A percentile compares a stretch with the other conserved stretches of the same genome.
phyloP scores from a whole-genome alignment of 1,140 invertebrate genomes.

The Zaprionus tsacasi region DNA sequence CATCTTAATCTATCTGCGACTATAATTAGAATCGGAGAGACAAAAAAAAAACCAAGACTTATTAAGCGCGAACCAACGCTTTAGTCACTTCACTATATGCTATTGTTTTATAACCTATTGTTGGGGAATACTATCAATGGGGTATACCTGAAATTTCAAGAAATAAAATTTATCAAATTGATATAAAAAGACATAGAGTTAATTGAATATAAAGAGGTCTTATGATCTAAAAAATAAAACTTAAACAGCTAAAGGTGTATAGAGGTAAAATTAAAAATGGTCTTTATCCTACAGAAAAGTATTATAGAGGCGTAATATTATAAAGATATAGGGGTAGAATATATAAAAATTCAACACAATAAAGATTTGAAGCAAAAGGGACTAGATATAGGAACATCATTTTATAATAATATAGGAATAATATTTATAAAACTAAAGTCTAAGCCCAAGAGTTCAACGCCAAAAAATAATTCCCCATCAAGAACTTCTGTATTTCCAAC shows the following conservation, averaged over 20 bases:
- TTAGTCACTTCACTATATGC: background rate
- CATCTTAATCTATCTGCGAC: constrained; percentile 22
- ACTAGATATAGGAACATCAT: too few species aligned
- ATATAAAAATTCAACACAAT: background rate
- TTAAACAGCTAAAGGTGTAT: too few species aligned
- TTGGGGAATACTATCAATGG: background rate
- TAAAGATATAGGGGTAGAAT: background rate
- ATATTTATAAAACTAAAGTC: too few species aligned
- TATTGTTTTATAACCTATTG: constrained; percentile 9
- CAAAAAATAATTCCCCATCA: background rate
- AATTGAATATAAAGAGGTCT: too few species aligned
- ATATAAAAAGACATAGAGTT: too few species aligned
- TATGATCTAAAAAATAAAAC: too few species aligned
- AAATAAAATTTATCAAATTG: background rate
- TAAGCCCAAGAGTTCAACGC: too few species aligned
- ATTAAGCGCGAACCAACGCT: constrained; percentile 19
- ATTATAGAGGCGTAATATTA: too few species aligned
- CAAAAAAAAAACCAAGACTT: constrained; percentile 11
- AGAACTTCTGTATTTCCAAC: background rate
- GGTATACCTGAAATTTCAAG: background rate
- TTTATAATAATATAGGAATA: too few species aligned
- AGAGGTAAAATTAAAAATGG: too few species aligned
- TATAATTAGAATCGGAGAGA: constrained; percentile 21
- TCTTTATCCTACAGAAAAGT: too few species aligned
- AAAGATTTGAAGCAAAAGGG: too few species aligned